Percentiles rank a stretch among this genome's conserved stretches.
Evolutionary conservation across 2,888 invertebrate genomes (phyloP).

Genomic region (Campopleginae sp.): DNA sequence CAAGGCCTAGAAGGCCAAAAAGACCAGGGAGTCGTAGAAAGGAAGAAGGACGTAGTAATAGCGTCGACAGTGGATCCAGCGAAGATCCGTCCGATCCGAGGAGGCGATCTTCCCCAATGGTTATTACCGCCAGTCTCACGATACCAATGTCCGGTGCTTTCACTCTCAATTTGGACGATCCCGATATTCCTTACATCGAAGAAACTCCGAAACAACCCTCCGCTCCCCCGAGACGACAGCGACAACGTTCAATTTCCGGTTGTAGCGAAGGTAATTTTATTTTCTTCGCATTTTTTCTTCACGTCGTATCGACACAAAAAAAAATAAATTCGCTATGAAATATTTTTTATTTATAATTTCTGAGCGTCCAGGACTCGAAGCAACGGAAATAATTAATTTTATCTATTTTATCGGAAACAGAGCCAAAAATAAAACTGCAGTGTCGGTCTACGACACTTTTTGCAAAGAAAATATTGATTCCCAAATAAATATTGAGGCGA

Average conservation of each 20-base stretch:
- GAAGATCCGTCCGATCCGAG: slow-evolving; percentile 84
- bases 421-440: too few relatives aligned
- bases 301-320: background rate
- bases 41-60: slow-evolving; percentile 85
- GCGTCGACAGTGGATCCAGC: slow-evolving; percentile 84
- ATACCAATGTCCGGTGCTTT: slow-evolving; percentile 88
- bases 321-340: background rate
- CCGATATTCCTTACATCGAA: slow-evolving; percentile 90
- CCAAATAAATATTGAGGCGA: too few relatives aligned
- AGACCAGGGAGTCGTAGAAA: slow-evolving; percentile 83
- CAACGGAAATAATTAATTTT: too few relatives aligned
- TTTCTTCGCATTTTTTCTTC: background rate
- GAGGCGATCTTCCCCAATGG: slow-evolving; percentile 87
- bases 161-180: slow-evolving; percentile 86
- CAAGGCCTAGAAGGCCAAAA: slow-evolving; percentile 84
- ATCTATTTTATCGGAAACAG: too few relatives aligned
- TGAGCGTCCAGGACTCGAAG: too few relatives aligned
- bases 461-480: too few relatives aligned
- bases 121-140: slow-evolving; percentile 92
- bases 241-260: slow-evolving; percentile 81
- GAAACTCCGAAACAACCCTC: slow-evolving; percentile 84
- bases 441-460: too few relatives aligned
- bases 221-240: slow-evolving; percentile 85
- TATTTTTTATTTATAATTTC: background rate
- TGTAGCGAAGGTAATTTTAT: slow-evolving; percentile 79